A percentile compares a stretch with the other conserved stretches of the same genome.
Evolutionary conservation across 2,888 invertebrate species (phyloP).

Genomic region (Calameuta filiformis): DNA sequence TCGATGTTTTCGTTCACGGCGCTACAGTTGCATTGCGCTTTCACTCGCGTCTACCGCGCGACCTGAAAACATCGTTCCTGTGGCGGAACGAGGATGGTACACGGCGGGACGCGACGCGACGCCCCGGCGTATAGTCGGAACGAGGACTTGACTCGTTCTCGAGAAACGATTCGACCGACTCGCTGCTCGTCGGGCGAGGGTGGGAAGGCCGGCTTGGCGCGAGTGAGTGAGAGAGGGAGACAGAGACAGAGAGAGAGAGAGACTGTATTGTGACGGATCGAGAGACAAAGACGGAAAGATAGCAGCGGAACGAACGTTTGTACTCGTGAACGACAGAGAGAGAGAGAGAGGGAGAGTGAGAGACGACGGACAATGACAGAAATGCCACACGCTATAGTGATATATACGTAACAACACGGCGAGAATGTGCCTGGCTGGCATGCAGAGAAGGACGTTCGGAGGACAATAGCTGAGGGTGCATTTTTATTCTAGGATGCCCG

Average conservation of each 20-base stretch:
- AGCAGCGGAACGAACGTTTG: slow-evolving; percentile 4
- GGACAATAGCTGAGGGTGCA: slow-evolving; percentile 53
- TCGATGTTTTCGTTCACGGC: slow-evolving; percentile 31
- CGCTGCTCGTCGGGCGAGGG: neutral
- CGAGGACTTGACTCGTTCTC: neutral
- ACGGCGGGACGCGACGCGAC: slow-evolving; percentile 8
- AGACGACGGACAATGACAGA: slow-evolving; percentile 9
- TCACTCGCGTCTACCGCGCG: slow-evolving; percentile 53
- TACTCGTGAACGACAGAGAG: slow-evolving; percentile 17
- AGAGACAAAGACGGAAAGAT: slow-evolving; percentile 3
- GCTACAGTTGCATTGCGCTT: slow-evolving; percentile 43
- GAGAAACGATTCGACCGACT: slow-evolving; percentile 4
- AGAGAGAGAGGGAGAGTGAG: slow-evolving; percentile 22
- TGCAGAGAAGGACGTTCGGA: slow-evolving; percentile 35
- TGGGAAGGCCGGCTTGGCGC: neutral
- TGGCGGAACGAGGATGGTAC: slow-evolving; percentile 1
- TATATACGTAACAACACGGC: slow-evolving; percentile 11
- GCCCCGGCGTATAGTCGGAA: slow-evolving; percentile 11
- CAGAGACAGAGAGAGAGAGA: slow-evolving; percentile 15
- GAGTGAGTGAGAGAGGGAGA: slow-evolving; percentile 16
- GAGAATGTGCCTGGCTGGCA: slow-evolving; percentile 42
- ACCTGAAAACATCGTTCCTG: slow-evolving; percentile 40
- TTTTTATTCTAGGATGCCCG: slow-evolving; percentile 47
- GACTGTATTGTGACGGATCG: slow-evolving; percentile 9
- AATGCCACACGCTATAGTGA: slow-evolving; percentile 10